Evolutionary conservation across 2,797 vertebrate genomes (phyloP).

Genomic region (Syngnathus rostellatus): DNA sequence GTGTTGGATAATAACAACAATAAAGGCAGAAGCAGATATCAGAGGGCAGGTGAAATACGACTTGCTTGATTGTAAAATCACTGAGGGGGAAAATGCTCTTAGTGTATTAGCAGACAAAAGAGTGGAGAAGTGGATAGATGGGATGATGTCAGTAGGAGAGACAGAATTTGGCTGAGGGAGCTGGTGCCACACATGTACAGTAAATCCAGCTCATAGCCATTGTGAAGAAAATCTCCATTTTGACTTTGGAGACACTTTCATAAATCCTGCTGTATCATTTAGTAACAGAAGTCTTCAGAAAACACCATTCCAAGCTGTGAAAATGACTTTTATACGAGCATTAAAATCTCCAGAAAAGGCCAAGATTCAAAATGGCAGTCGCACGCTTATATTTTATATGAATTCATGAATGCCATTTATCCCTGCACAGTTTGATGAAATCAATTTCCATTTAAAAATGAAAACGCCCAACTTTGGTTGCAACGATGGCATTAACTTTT

Average conservation of each 20-base stretch:
- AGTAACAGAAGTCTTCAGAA: not conserved
- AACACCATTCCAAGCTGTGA: not conserved
- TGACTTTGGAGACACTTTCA: not conserved
- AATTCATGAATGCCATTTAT: not conserved
- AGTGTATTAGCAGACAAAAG: conserved; percentile 69
- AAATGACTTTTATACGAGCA: not conserved
- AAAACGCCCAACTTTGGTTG: not conserved
- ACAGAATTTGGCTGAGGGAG: conserved; percentile 28
- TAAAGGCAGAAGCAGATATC: conserved; percentile 69
- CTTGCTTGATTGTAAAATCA: conserved; percentile 69
- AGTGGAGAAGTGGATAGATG: conserved; percentile 37
- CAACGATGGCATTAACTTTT: no score
- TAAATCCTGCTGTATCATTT: not conserved
- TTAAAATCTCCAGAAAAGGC: not conserved
- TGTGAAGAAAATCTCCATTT: not conserved
- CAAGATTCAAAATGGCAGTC: not conserved
- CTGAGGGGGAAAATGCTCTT: conserved; percentile 68
- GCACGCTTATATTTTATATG: not conserved
- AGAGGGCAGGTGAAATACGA: conserved; percentile 69
- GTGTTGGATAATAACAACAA: conserved; percentile 76
- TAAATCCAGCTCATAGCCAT: conserved; percentile 13
- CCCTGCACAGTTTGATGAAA: not conserved
- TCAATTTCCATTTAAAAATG: not conserved
- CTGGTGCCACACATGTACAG: conserved; percentile 10
- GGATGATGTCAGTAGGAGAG: conserved; percentile 43